A percentile compares a stretch with the other conserved stretches of the same genome.
Conservation (phyloP, 1,140 invertebrate species). For the Anagrus nilaparvatae region DNA sequence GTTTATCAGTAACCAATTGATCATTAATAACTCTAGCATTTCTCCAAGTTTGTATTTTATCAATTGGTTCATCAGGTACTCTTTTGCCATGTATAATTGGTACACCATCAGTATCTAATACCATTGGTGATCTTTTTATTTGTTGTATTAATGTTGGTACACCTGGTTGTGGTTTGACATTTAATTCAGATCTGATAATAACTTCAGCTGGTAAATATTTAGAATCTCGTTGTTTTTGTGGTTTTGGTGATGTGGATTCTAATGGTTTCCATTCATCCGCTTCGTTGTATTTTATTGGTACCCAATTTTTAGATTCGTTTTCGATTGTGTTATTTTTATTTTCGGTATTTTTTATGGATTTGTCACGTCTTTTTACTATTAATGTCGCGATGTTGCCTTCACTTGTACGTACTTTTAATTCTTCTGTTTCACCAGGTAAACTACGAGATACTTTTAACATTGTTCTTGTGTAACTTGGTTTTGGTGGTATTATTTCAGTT, state of each 20-base stretch:
- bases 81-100: conserved; percentile 70
- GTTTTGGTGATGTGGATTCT: background rate
- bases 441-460: conserved; percentile 67
- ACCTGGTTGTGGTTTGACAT: conserved; percentile 35
- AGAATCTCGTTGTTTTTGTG: conserved; percentile 26
- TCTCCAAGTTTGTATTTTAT: conserved; percentile 67
- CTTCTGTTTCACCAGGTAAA: conserved; percentile 61
- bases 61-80: conserved; percentile 71
- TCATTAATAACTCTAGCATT: conserved; percentile 79
- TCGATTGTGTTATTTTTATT: background rate
- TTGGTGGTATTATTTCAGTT: too few relatives aligned
- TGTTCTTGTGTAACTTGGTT: conserved; percentile 52
- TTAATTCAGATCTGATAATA: conserved; percentile 48
- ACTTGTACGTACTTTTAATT: conserved; percentile 61
- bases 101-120: conserved; percentile 57
- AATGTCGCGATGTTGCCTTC: conserved; percentile 63
- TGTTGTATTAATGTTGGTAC: conserved; percentile 40
- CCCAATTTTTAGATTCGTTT: background rate
- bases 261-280: background rate
- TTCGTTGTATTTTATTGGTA: background rate
- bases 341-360: conserved; percentile 10
- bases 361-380: conserved; percentile 63
- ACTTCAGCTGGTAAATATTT: conserved; percentile 55
- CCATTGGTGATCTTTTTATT: conserved; percentile 24
- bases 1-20: conserved; percentile 51